Evolutionary conservation across 2,888 invertebrate genomes (phyloP).

Genomic region (Macaria liturata): DNA sequence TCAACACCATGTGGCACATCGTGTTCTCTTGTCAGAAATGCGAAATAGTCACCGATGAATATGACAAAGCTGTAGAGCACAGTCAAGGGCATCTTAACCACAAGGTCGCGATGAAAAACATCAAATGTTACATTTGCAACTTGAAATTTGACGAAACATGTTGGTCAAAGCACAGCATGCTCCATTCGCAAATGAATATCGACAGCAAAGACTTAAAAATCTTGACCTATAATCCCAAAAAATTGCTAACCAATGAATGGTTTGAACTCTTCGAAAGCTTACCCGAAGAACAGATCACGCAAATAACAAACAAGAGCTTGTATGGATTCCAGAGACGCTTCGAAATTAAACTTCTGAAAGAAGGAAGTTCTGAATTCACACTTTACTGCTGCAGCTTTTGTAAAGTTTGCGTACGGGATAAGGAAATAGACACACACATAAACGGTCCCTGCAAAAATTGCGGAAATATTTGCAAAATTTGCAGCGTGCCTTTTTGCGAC

Average conservation of each 20-base stretch:
- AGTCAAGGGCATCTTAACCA: constrained; percentile 52
- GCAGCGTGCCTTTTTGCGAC: constrained; percentile 23
- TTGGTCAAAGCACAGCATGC: constrained; percentile 43
- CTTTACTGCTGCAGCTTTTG: constrained; percentile 50
- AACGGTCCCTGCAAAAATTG: constrained; percentile 10
- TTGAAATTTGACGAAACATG: constrained; percentile 47
- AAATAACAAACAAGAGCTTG: constrained; percentile 47
- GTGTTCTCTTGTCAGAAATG: constrained; percentile 52
- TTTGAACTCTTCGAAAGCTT: constrained; percentile 44
- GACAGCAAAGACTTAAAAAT: constrained; percentile 46
- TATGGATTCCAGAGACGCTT: constrained; percentile 41
- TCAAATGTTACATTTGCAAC: constrained; percentile 50
- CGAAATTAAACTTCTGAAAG: constrained; percentile 40
- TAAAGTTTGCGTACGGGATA: constrained; percentile 26
- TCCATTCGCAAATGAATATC: constrained; percentile 40
- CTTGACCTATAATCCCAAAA: constrained; percentile 43
- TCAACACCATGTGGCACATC: constrained; percentile 56
- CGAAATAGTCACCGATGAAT: constrained; percentile 45
- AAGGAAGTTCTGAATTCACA: constrained; percentile 45
- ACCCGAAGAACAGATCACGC: constrained; percentile 39
- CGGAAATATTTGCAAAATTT: constrained; percentile 20
- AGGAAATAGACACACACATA: constrained; percentile 22
- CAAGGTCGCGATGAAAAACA: constrained; percentile 32
- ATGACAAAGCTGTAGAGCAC: constrained; percentile 58
- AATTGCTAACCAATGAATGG: constrained; percentile 50